A percentile compares a stretch with the other conserved stretches of the same genome.
phyloP scores from a whole-genome alignment of 2,113 vertebrate species.

The Tor tambroides region DNA sequence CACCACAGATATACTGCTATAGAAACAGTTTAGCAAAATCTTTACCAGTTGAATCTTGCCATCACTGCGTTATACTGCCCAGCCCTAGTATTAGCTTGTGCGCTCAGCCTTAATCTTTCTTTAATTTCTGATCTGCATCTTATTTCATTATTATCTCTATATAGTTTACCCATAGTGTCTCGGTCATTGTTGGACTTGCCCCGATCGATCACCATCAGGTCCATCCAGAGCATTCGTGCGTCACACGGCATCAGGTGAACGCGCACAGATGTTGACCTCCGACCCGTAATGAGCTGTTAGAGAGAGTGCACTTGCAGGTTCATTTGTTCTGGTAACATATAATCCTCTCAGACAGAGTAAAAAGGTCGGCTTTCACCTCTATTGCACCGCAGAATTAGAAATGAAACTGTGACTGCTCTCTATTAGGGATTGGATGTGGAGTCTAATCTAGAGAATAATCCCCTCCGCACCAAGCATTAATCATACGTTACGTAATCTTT shows the following conservation, averaged over 20 bases:
- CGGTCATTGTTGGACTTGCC: neutral
- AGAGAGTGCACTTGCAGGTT: constrained; percentile 31
- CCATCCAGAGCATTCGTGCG: neutral
- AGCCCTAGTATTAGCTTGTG: neutral
- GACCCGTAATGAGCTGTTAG: constrained; percentile 21
- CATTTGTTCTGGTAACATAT: constrained; percentile 35
- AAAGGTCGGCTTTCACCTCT: constrained; percentile 39
- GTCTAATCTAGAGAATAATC: constrained; percentile 57
- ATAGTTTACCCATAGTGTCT: neutral
- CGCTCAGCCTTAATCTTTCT: neutral
- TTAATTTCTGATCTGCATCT: neutral
- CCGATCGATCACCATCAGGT: neutral
- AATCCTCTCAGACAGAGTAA: constrained; percentile 44
- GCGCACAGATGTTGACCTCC: constrained; percentile 44
- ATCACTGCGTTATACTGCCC: neutral
- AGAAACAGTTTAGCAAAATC: neutral
- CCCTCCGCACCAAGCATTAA: constrained; percentile 36
- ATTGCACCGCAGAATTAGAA: constrained; percentile 36
- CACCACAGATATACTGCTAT: neutral
- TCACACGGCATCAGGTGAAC: neutral
- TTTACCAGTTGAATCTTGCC: neutral
- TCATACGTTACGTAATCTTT: constrained; percentile 53
- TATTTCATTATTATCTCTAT: neutral
- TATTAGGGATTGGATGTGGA: constrained; percentile 36
- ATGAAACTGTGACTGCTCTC: constrained; percentile 32